Conservation (phyloP, 2,797 vertebrate genomes). For the Diceros bicornis region DNA sequence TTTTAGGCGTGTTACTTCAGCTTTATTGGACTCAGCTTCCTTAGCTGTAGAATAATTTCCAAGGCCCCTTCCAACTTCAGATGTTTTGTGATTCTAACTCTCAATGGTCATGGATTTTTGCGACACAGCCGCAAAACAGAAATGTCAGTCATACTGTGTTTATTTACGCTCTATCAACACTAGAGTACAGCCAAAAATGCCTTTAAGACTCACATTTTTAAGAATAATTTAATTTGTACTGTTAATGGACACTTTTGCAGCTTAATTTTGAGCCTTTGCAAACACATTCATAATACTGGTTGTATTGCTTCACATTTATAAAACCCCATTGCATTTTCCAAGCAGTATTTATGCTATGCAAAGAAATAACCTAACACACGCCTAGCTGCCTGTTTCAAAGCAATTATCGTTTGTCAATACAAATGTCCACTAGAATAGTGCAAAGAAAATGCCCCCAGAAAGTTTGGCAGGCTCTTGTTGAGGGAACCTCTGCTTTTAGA, state of each 20-base stretch:
- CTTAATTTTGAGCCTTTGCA: slow-evolving; percentile 52
- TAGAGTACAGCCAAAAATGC: background rate
- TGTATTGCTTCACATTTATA: slow-evolving; percentile 55
- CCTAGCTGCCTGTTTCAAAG: slow-evolving; percentile 52
- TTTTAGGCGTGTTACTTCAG: background rate
- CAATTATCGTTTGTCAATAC: slow-evolving; percentile 63
- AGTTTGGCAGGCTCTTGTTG: background rate
- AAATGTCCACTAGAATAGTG: slow-evolving; percentile 38
- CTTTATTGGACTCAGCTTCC: background rate
- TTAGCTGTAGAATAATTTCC: slow-evolving; percentile 26
- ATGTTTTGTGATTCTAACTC: slow-evolving; percentile 47
- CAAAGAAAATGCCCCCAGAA: slow-evolving; percentile 4
- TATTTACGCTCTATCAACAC: slow-evolving; percentile 15
- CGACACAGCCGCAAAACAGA: background rate
- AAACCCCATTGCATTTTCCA: slow-evolving; percentile 57
- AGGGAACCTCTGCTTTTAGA: background rate
- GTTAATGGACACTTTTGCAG: slow-evolving; percentile 51
- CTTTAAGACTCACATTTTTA: slow-evolving; percentile 42
- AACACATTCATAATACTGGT: slow-evolving; percentile 42
- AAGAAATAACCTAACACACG: slow-evolving; percentile 52
- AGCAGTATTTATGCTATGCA: slow-evolving; percentile 44
- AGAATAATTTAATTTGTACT: slow-evolving; percentile 58
- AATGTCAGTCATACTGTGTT: background rate
- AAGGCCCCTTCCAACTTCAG: background rate
- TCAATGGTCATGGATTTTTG: slow-evolving; percentile 45